Percentiles rank a stretch among this genome's conserved stretches.
Evolutionary conservation across 2,888 invertebrate genomes (phyloP).

Genomic region (Epistrophe grossulariae): DNA sequence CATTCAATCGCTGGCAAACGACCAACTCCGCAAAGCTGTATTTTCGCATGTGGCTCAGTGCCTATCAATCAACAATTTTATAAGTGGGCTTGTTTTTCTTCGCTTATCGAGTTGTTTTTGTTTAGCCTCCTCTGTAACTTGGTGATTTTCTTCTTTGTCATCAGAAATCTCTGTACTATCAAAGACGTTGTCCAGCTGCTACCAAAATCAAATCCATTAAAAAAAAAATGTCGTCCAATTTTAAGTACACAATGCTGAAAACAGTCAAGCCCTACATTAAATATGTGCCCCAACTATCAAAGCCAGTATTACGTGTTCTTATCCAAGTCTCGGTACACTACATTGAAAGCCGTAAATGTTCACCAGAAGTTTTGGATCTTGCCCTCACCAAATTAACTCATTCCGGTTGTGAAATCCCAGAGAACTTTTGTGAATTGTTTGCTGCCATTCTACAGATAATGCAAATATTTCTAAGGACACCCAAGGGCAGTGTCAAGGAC

Average conservation of each 20-base stretch:
- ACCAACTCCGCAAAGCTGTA: not conserved
- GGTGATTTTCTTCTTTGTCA: slow-evolving; percentile 44
- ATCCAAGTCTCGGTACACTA: slow-evolving; percentile 84
- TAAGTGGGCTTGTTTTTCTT: slow-evolving; percentile 10
- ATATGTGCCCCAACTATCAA: slow-evolving; percentile 82
- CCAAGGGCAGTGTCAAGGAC: slow-evolving; percentile 84
- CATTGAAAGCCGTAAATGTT: slow-evolving; percentile 83
- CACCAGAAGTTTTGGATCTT: slow-evolving; percentile 82
- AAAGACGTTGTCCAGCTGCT: not conserved
- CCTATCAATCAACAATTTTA: slow-evolving; percentile 36
- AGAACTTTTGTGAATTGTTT: slow-evolving; percentile 85
- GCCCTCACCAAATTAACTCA: slow-evolving; percentile 83
- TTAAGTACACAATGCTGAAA: slow-evolving; percentile 81
- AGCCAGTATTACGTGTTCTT: slow-evolving; percentile 82
- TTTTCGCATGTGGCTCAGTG: slow-evolving; percentile 24
- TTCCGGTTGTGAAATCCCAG: slow-evolving; percentile 83
- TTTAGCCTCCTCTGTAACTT: slow-evolving; percentile 63
- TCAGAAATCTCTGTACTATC: not conserved
- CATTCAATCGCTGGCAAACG: not conserved
- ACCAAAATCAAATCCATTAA: not conserved
- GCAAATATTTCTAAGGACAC: slow-evolving; percentile 84
- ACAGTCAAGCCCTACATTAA: slow-evolving; percentile 81
- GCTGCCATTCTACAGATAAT: slow-evolving; percentile 84
- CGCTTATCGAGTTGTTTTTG: slow-evolving; percentile 47
- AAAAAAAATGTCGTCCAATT: slow-evolving; percentile 81